These are phyloP conservation scores for Conger conger DNA, from an alignment of 2,113 vertebrate genomes.

Conservation along the genomic window DNA sequence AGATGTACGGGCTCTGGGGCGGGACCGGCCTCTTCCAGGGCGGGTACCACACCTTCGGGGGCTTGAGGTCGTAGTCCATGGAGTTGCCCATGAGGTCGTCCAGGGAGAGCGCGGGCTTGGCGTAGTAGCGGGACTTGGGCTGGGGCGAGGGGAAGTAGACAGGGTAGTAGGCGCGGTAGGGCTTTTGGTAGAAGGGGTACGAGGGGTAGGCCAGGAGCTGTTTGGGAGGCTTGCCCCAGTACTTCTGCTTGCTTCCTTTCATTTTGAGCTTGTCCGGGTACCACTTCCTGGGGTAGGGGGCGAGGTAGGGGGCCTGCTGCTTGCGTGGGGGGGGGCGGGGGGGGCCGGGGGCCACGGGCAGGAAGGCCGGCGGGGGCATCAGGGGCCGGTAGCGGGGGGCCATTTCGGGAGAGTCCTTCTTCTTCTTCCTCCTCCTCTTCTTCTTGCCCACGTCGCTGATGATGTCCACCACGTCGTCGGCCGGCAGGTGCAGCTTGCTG, in stretches of 20 bases:
- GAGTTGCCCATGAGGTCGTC: slow-evolving; percentile 71
- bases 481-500: slow-evolving; percentile 87
- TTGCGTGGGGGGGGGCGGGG: slow-evolving; percentile 43
- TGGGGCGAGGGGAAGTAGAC: slow-evolving; percentile 76
- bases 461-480: slow-evolving; percentile 88
- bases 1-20: slow-evolving; percentile 68
- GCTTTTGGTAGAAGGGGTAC: slow-evolving; percentile 78
- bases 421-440: slow-evolving; percentile 80
- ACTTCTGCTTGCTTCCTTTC: slow-evolving; percentile 69
- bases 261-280: slow-evolving; percentile 70
- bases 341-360: slow-evolving; percentile 66
- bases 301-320: slow-evolving; percentile 60
- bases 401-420: slow-evolving; percentile 63
- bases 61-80: slow-evolving; percentile 68
- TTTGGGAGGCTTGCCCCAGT: slow-evolving; percentile 73
- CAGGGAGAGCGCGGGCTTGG: slow-evolving; percentile 69
- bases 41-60: slow-evolving; percentile 62
- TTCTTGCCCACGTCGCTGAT: slow-evolving; percentile 84
- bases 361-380: slow-evolving; percentile 64
- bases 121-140: slow-evolving; percentile 68
- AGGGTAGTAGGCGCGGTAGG: slow-evolving; percentile 77
- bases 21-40: slow-evolving; percentile 55
- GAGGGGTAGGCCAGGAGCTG: slow-evolving; percentile 77
- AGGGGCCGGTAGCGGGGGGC: slow-evolving; percentile 64
- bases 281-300: slow-evolving; percentile 69